Evolutionary conservation across 2,888 invertebrate genomes (phyloP).

Genomic region (Myathropa florea): DNA sequence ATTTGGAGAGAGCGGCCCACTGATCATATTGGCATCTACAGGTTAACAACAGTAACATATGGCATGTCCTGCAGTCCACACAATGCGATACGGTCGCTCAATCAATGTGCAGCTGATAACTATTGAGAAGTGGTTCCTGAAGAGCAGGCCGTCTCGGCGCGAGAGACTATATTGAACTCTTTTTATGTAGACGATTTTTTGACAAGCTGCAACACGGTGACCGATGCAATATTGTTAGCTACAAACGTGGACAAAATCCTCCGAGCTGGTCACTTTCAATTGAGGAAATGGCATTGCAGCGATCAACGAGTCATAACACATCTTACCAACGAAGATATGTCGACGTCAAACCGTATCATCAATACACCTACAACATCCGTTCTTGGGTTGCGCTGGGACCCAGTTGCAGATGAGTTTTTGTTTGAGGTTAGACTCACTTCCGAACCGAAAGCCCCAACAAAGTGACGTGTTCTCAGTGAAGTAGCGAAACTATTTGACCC

Average conservation of each 20-base stretch:
- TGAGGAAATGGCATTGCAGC: no score
- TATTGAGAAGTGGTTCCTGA: neutral
- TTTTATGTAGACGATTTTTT: conserved; percentile 31
- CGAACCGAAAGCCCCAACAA: no score
- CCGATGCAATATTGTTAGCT: neutral
- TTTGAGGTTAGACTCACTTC: no score
- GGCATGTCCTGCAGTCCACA: conserved; percentile 13
- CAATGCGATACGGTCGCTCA: conserved; percentile 3
- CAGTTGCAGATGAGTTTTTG: no score
- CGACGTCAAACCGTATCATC: no score
- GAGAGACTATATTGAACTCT: neutral
- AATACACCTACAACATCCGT: no score
- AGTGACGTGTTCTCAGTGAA: no score
- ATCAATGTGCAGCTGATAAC: conserved; percentile 7
- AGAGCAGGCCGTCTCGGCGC: neutral
- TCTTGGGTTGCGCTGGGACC: no score
- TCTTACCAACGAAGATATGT: no score
- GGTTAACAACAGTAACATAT: conserved; percentile 19
- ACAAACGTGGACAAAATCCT: neutral
- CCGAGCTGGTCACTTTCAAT: no score
- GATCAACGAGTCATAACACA: no score
- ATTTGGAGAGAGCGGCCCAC: neutral
- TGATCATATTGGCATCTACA: neutral
- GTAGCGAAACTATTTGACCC: no score
- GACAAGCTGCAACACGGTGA: neutral